Evolutionary conservation across 2,113 vertebrate species (phyloP).

Genomic region (Esox niger): DNA sequence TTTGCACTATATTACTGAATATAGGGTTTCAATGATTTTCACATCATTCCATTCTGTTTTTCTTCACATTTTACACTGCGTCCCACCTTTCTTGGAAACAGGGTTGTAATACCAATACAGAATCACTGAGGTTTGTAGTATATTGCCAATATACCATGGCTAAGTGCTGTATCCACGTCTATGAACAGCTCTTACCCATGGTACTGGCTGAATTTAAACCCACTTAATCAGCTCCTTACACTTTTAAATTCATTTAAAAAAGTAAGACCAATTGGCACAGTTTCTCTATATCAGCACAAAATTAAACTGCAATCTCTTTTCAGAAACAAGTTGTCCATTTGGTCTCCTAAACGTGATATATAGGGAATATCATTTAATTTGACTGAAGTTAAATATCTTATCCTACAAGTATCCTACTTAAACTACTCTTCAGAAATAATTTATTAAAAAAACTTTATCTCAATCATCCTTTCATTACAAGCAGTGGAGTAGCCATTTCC

Average conservation of each 20-base stretch:
- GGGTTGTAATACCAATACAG: too few relatives aligned
- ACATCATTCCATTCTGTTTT: too few relatives aligned
- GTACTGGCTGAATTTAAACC: background rate
- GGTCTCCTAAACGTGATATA: constrained; percentile 33
- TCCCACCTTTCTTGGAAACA: too few relatives aligned
- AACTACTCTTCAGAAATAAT: constrained; percentile 45
- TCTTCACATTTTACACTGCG: too few relatives aligned
- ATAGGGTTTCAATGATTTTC: too few relatives aligned
- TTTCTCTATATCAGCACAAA: constrained; percentile 47
- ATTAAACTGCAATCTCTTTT: constrained; percentile 20
- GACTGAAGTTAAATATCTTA: constrained; percentile 50
- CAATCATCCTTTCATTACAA: constrained; percentile 39
- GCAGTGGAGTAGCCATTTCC: constrained; percentile 38
- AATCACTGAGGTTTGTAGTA: too few relatives aligned
- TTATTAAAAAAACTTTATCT: constrained; percentile 35
- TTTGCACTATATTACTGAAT: too few relatives aligned
- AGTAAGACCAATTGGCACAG: constrained; percentile 11
- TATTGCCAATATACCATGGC: too few relatives aligned
- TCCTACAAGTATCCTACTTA: constrained; percentile 50
- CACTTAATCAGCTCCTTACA: background rate
- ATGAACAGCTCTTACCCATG: too few relatives aligned
- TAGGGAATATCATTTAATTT: constrained; percentile 54
- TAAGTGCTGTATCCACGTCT: too few relatives aligned
- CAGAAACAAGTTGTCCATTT: constrained; percentile 13
- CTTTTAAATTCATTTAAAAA: background rate